phyloP scores from a whole-genome alignment of 2,888 invertebrate species.

The Melikaiella ostensackeni region DNA sequence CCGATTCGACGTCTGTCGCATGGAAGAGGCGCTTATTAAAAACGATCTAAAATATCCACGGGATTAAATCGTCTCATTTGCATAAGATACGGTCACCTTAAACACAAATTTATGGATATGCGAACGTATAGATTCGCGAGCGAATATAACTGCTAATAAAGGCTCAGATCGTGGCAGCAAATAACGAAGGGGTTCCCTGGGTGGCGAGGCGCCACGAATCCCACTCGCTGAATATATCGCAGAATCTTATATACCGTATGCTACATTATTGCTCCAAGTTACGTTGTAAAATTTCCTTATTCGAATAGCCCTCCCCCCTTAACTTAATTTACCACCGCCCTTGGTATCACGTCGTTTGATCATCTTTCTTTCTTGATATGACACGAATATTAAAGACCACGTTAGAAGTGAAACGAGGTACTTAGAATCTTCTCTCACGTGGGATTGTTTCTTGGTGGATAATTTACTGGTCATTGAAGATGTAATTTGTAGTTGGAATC shows the following conservation, averaged over 20 bases:
- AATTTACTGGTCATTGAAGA: slow-evolving; percentile 4
- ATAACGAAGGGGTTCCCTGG: slow-evolving; percentile 75
- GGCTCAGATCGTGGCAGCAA: slow-evolving; percentile 73
- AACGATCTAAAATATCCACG: slow-evolving; percentile 72
- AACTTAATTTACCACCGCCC: slow-evolving; percentile 16
- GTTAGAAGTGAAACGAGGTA: slow-evolving; percentile 46
- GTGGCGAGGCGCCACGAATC: slow-evolving; percentile 72
- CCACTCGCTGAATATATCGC: slow-evolving; percentile 66
- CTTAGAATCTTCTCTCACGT: slow-evolving; percentile 28
- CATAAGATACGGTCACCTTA: slow-evolving; percentile 69
- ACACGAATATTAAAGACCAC: slow-evolving; percentile 49
- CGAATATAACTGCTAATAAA: slow-evolving; percentile 76
- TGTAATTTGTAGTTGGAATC: slow-evolving; percentile 44
- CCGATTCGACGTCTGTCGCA: slow-evolving; percentile 51
- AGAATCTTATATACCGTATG: slow-evolving; percentile 68
- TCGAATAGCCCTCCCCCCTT: slow-evolving; percentile 43
- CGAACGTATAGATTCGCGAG: slow-evolving; percentile 75
- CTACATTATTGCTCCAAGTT: slow-evolving; percentile 70
- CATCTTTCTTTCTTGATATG: slow-evolving; percentile 51
- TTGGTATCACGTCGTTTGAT: slow-evolving; percentile 40
- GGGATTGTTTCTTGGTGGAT: slow-evolving; percentile 14
- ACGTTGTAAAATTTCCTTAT: slow-evolving; percentile 70
- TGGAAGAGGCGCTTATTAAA: slow-evolving; percentile 68
- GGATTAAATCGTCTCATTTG: slow-evolving; percentile 76
- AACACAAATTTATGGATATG: slow-evolving; percentile 75